phyloP scores from a whole-genome alignment of 2,888 invertebrate genomes.

The Trissoscelio sp. region DNA sequence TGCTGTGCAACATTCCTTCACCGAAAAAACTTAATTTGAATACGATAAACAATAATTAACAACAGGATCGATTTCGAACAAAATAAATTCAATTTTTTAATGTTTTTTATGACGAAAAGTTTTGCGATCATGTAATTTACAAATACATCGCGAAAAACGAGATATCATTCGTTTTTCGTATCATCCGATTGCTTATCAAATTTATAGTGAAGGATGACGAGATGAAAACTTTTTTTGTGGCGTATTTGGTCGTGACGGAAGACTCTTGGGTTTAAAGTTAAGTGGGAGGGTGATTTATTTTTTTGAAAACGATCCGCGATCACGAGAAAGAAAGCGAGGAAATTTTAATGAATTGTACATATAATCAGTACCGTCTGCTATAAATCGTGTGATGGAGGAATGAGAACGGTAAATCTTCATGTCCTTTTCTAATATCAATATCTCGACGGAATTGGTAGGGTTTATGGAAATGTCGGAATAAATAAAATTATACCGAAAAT shows the following conservation, averaged over 20 bases:
- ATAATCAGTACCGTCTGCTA: conserved; percentile 59
- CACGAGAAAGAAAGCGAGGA: conserved; percentile 27
- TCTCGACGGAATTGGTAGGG: conserved; percentile 50
- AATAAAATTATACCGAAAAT: conserved; percentile 41
- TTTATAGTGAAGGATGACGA: not conserved
- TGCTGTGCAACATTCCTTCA: conserved; percentile 66
- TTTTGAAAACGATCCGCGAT: conserved; percentile 45
- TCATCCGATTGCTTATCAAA: not conserved
- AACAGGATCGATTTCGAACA: conserved; percentile 46
- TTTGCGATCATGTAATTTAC: conserved; percentile 28
- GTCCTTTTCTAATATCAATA: conserved; percentile 55
- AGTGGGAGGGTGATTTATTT: conserved; percentile 20
- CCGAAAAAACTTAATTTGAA: conserved; percentile 31
- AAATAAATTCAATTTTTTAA: conserved; percentile 47
- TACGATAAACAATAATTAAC: conserved; percentile 17
- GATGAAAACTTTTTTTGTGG: not conserved
- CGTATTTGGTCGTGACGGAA: not conserved
- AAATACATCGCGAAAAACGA: conserved; percentile 21
- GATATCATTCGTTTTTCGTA: conserved; percentile 8
- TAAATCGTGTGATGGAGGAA: conserved; percentile 53
- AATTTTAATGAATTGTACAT: conserved; percentile 61
- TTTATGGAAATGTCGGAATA: conserved; percentile 52
- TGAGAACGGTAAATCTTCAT: conserved; percentile 46
- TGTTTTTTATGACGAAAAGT: conserved; percentile 27
- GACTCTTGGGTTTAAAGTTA: not conserved